Conservation (phyloP, 2,888 invertebrate species). For the Sisyra nigra region DNA sequence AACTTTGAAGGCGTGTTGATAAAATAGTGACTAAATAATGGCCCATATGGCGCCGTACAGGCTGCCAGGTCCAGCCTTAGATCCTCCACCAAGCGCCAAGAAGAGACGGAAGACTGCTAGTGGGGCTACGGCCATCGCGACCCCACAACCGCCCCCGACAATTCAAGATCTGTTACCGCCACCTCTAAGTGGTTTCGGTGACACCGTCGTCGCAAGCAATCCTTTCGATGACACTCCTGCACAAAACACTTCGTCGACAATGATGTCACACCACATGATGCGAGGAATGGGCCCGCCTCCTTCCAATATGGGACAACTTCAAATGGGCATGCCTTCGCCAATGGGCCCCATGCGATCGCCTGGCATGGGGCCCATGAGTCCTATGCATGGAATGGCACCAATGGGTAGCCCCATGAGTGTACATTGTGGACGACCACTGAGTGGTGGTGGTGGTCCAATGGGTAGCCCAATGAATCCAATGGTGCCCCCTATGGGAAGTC, state of each 20-base stretch:
- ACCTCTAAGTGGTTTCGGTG: constrained; percentile 73
- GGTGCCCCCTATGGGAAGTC: constrained; percentile 38
- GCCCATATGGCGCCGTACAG: constrained; percentile 12
- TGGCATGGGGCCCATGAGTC: constrained; percentile 14
- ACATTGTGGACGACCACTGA: constrained; percentile 22
- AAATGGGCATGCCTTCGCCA: constrained; percentile 37
- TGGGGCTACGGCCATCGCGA: constrained; percentile 50
- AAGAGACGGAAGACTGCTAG: constrained; percentile 69
- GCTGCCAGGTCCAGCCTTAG: constrained; percentile 14
- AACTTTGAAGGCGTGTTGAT: background rate
- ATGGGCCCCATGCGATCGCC: constrained; percentile 23
- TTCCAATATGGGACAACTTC: constrained; percentile 37
- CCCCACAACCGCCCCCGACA: constrained; percentile 48
- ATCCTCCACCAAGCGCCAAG: constrained; percentile 51
- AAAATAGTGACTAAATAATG: constrained; percentile 3
- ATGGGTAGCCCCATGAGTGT: constrained; percentile 52
- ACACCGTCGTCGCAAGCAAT: constrained; percentile 87
- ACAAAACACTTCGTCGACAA: constrained; percentile 18
- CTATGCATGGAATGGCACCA: constrained; percentile 36
- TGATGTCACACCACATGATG: constrained; percentile 20
- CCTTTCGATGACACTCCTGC: constrained; percentile 85
- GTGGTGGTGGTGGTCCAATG: constrained; percentile 44
- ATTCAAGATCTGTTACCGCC: constrained; percentile 74
- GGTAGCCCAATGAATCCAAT: constrained; percentile 55
- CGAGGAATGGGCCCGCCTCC: constrained; percentile 23